phyloP scores from a whole-genome alignment of 2,797 vertebrate genomes.

The Lepus townsendii region DNA sequence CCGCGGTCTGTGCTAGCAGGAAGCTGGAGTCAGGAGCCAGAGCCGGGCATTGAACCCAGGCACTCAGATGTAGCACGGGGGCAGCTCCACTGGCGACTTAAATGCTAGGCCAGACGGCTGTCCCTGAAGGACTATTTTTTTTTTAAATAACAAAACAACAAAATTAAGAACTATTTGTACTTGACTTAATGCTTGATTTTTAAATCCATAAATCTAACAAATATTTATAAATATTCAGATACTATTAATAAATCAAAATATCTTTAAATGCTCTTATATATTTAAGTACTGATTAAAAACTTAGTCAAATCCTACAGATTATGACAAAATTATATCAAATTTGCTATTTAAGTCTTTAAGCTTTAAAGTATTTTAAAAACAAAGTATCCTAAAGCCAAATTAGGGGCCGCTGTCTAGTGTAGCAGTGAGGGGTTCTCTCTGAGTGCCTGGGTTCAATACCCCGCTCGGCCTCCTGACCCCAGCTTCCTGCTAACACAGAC shows the following conservation, averaged over 20 bases:
- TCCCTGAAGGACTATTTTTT: not conserved
- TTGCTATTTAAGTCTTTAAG: not conserved
- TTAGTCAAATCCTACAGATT: not conserved
- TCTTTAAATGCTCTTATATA: not conserved
- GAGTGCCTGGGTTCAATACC: too few species aligned
- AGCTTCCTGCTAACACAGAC: too few species aligned
- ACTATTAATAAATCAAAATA: conserved; percentile 17
- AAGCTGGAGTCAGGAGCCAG: too few species aligned
- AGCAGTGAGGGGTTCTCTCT: too few species aligned
- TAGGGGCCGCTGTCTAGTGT: too few species aligned
- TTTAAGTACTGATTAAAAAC: not conserved
- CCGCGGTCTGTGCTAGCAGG: too few species aligned
- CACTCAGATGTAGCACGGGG: too few species aligned
- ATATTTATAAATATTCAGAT: conserved; percentile 24
- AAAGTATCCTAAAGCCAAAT: too few species aligned
- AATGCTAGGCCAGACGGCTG: too few species aligned
- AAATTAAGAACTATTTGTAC: conserved; percentile 9
- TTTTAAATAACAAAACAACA: not conserved
- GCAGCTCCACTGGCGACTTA: too few species aligned
- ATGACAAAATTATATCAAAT: conserved; percentile 23
- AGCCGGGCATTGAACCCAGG: too few species aligned
- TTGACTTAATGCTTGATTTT: conserved; percentile 22
- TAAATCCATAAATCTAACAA: conserved; percentile 6
- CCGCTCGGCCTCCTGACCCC: too few species aligned
- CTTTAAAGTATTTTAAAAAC: conserved; percentile 6